A percentile compares a stretch with the other conserved stretches of the same genome.
Conservation (phyloP, 2,888 invertebrate species). For the Agrotis exclamationis region DNA sequence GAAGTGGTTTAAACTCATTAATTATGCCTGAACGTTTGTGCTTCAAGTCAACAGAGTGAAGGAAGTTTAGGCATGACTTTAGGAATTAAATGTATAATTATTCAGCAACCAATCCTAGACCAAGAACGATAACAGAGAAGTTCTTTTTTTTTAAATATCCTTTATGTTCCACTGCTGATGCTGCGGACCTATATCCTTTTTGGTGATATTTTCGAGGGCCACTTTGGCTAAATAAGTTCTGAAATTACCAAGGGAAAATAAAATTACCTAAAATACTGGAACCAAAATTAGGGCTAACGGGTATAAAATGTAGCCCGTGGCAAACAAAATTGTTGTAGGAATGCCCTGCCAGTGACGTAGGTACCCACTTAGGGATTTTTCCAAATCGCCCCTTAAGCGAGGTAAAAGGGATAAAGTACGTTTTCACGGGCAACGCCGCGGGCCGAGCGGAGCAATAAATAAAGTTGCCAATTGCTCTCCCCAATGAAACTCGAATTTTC, state of each 20-base stretch:
- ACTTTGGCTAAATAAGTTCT: not conserved
- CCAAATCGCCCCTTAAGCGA: conserved; percentile 61
- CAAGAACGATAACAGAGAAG: not conserved
- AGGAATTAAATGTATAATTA: conserved; percentile 35
- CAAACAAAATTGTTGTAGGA: conserved; percentile 47
- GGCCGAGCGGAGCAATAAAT: conserved; percentile 64
- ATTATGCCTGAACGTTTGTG: conserved; percentile 45
- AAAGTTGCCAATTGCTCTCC: conserved; percentile 65
- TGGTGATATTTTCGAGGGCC: too few relatives aligned
- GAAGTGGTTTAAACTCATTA: conserved; percentile 52
- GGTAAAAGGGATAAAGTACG: conserved; percentile 67
- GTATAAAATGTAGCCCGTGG: conserved; percentile 45
- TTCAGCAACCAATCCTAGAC: not conserved
- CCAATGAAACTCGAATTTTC: conserved; percentile 61
- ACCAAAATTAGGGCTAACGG: conserved; percentile 34
- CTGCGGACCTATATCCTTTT: too few relatives aligned
- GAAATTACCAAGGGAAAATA: conserved; percentile 8
- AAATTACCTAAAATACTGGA: conserved; percentile 27
- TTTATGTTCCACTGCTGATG: too few relatives aligned
- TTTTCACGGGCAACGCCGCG: conserved; percentile 64
- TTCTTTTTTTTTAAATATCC: too few relatives aligned
- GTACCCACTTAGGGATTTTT: conserved; percentile 64
- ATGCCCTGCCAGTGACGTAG: conserved; percentile 53
- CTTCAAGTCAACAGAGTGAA: conserved; percentile 27
- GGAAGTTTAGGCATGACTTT: conserved; percentile 29